Conservation (phyloP, 1,140 invertebrate species). For the Temnothorax nylanderi region DNA sequence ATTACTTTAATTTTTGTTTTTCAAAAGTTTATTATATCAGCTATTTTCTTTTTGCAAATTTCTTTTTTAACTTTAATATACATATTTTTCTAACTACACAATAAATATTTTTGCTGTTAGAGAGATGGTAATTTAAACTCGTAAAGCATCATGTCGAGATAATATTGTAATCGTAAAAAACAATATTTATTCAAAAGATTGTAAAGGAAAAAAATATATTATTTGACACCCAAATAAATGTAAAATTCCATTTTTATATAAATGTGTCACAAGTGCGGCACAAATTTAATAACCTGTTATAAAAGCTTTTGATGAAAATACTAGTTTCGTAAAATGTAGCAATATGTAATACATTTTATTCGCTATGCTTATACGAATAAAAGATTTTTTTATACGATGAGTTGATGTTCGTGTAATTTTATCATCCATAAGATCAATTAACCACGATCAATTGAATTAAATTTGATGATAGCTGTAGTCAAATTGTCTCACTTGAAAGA, state of each 20-base stretch:
- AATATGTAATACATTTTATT: slow-evolving; percentile 8
- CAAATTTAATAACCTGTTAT: slow-evolving; percentile 34
- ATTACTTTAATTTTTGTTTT: not conserved
- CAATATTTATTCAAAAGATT: slow-evolving; percentile 23
- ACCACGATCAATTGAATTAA: not conserved
- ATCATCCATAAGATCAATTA: slow-evolving; percentile 5
- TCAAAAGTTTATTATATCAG: not conserved
- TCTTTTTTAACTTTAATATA: not conserved
- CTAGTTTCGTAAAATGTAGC: not conserved
- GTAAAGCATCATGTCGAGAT: not conserved
- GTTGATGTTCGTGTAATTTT: not conserved
- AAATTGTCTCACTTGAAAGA: not conserved
- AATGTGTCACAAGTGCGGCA: slow-evolving; percentile 1
- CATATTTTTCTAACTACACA: not conserved
- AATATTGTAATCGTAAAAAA: slow-evolving; percentile 8
- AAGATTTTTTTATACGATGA: not conserved
- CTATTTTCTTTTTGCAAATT: not conserved
- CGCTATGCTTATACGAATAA: not conserved
- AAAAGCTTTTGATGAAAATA: slow-evolving; percentile 26
- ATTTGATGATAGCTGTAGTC: not conserved
- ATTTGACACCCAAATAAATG: slow-evolving; percentile 13
- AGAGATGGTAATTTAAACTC: slow-evolving; percentile 9
- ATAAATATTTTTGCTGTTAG: not conserved
- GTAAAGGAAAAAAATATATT: slow-evolving; percentile 13
- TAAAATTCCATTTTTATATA: slow-evolving; percentile 6